Percentiles rank a stretch among this genome's conserved stretches.
Evolutionary conservation across 2,113 vertebrate genomes (phyloP).

Genomic region (Deroptyus accipitrinus): DNA sequence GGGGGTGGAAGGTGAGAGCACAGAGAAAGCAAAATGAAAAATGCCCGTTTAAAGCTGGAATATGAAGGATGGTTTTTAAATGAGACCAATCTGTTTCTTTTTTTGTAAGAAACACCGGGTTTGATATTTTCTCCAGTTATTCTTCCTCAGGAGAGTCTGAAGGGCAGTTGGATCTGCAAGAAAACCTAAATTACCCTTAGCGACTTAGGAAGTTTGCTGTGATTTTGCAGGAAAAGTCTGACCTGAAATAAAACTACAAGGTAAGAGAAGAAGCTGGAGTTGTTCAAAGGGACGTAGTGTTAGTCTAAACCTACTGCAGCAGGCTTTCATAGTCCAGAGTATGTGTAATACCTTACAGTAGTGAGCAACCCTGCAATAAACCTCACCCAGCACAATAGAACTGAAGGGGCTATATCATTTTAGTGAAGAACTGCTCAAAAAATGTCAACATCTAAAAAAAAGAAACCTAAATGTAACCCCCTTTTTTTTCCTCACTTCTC

Average conservation of each 20-base stretch:
- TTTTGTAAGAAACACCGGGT: neutral
- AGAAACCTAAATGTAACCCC: neutral
- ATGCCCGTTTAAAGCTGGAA: neutral
- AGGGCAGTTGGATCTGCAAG: neutral
- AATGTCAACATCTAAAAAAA: neutral
- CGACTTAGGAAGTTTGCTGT: neutral
- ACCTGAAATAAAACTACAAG: neutral
- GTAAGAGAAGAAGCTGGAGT: neutral
- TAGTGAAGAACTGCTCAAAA: neutral
- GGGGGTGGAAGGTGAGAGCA: neutral
- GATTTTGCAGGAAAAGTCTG: neutral
- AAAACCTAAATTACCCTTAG: neutral
- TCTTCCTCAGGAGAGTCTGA: neutral
- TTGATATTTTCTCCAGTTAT: neutral
- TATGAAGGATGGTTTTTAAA: neutral
- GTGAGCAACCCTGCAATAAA: neutral
- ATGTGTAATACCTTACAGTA: neutral
- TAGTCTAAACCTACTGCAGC: neutral
- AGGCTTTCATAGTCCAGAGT: neutral
- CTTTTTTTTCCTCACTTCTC: neutral
- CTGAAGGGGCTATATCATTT: neutral
- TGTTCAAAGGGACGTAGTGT: neutral
- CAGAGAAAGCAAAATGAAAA: neutral
- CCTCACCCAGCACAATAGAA: neutral
- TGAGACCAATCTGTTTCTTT: neutral